Evolutionary conservation across 2,888 invertebrate genomes (phyloP).

Genomic region (Micropterix aruncella): DNA sequence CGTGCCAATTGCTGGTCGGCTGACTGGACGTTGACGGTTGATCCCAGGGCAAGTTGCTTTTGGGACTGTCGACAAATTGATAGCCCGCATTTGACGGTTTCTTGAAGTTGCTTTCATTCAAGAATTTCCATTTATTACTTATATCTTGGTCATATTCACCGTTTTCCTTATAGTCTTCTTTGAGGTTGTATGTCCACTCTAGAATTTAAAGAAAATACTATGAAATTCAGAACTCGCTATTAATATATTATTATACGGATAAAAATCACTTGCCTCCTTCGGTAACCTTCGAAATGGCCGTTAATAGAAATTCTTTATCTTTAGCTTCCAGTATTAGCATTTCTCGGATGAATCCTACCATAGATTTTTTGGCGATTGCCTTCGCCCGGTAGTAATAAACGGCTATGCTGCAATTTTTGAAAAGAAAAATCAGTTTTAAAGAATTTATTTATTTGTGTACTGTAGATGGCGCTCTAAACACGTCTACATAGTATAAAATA

Average conservation of each 20-base stretch:
- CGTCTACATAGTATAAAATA: neutral
- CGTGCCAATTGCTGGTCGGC: neutral
- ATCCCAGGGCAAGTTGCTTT: neutral
- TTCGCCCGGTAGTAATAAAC: conserved; percentile 51
- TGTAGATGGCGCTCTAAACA: neutral
- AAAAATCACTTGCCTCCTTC: conserved; percentile 46
- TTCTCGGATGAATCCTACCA: conserved; percentile 44
- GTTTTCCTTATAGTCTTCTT: neutral
- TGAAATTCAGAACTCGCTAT: conserved; percentile 1
- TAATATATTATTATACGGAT: no score
- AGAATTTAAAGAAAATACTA: neutral
- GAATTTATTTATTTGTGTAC: conserved; percentile 1
- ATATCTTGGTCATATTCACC: conserved; percentile 14
- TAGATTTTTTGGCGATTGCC: conserved; percentile 42
- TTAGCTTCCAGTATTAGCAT: conserved; percentile 51
- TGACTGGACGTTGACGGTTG: neutral
- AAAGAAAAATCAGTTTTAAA: conserved; percentile 5
- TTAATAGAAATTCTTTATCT: conserved; percentile 55
- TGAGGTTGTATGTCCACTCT: neutral
- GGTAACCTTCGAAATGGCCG: conserved; percentile 43
- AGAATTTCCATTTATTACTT: conserved; percentile 35
- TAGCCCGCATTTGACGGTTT: conserved; percentile 32
- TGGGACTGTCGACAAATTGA: conserved; percentile 19
- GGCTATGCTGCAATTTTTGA: conserved; percentile 28
- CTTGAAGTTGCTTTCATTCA: conserved; percentile 23